These are phyloP conservation scores for Atta texana DNA, from an alignment of 1,140 invertebrate species.

Conservation along the genomic window DNA sequence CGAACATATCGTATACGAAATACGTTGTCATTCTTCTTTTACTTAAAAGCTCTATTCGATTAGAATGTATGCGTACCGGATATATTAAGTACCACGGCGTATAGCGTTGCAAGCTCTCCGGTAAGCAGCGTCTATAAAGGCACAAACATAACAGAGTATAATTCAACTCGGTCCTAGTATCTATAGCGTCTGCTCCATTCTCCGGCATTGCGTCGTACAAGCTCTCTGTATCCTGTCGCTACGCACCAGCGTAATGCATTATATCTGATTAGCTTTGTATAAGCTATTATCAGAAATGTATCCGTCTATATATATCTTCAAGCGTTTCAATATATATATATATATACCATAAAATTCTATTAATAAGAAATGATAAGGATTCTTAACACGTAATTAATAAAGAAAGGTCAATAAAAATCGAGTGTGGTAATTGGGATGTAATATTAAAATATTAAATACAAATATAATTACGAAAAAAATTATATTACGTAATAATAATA, in stretches of 20 bases:
- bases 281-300: not conserved
- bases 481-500: too few relatives aligned
- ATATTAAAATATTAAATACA: too few relatives aligned
- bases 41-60: slow-evolving; percentile 69
- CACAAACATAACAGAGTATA: slow-evolving; percentile 83
- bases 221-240: slow-evolving; percentile 75
- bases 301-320: not conserved
- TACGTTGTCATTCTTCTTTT: slow-evolving; percentile 45
- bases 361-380: too few relatives aligned
- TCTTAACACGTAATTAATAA: too few relatives aligned
- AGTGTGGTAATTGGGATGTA: too few relatives aligned
- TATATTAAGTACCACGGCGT: slow-evolving; percentile 79
- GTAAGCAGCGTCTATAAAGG: slow-evolving; percentile 78
- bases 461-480: too few relatives aligned
- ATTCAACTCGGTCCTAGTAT: slow-evolving; percentile 82
- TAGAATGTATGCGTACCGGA: slow-evolving; percentile 77
- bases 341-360: not conserved
- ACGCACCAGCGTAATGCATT: slow-evolving; percentile 78
- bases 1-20: not conserved
- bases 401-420: too few relatives aligned
- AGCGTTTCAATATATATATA: not conserved
- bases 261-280: slow-evolving; percentile 76
- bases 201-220: slow-evolving; percentile 75
- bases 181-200: slow-evolving; percentile 80
- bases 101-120: slow-evolving; percentile 74